Conservation (phyloP, 2,797 vertebrate genomes). For the Malurus leucopterus region DNA sequence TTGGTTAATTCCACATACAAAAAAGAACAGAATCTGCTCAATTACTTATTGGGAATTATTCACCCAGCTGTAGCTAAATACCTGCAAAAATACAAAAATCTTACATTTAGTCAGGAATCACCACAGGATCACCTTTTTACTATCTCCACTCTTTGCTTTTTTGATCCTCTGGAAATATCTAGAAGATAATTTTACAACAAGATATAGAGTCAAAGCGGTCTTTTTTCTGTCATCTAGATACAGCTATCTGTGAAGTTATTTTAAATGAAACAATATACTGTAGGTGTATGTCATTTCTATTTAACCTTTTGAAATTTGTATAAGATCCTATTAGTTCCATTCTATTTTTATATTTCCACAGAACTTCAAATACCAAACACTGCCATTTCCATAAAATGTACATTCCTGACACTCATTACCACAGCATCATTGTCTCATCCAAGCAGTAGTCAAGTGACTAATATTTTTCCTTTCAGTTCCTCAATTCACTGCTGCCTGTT, state of each 20-base stretch:
- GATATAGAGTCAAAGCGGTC: rapidly evolving
- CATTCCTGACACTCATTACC: not conserved
- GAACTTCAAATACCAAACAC: not conserved
- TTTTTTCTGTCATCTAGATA: not conserved
- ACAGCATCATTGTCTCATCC: not conserved
- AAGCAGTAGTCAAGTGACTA: not conserved
- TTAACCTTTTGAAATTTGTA: not conserved
- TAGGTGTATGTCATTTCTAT: not conserved
- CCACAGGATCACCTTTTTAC: not conserved
- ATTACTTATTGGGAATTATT: not conserved
- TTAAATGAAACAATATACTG: not conserved
- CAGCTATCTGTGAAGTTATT: not conserved
- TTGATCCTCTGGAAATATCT: not conserved
- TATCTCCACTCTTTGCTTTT: not conserved
- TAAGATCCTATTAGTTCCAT: not conserved
- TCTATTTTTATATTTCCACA: not conserved
- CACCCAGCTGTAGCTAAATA: not conserved
- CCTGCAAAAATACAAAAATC: slow-evolving; percentile 15
- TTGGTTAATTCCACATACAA: not conserved
- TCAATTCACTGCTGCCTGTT: not conserved
- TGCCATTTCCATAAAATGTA: not conserved
- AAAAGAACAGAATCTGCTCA: not conserved
- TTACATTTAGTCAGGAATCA: not conserved
- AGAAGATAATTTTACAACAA: not conserved
- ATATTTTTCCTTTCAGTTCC: slow-evolving; percentile 10